These are phyloP conservation scores for Pachycephala philippinensis DNA, from an alignment of 2,113 vertebrate genomes.

Conservation along the genomic window DNA sequence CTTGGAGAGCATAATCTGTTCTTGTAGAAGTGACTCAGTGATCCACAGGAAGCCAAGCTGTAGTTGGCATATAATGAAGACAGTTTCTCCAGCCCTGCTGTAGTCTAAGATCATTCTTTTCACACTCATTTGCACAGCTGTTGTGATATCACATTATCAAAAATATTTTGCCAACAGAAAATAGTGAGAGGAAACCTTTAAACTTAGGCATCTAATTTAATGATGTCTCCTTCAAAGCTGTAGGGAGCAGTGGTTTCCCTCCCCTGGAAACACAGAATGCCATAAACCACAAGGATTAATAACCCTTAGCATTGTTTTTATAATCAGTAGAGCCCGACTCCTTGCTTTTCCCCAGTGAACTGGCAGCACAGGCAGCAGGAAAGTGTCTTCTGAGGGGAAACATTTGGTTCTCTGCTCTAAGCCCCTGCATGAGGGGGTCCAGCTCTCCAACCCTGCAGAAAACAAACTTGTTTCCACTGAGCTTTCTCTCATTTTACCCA, in stretches of 20 bases:
- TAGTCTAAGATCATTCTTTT: neutral
- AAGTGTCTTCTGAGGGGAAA: neutral
- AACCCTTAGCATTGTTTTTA: neutral
- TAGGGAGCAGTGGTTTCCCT: neutral
- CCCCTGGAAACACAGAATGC: neutral
- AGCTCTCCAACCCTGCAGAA: neutral
- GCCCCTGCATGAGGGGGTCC: accelerated
- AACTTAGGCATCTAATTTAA: neutral
- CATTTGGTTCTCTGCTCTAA: neutral
- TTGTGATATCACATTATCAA: neutral
- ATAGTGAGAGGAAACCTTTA: neutral
- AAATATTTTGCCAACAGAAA: neutral
- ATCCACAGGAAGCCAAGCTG: neutral
- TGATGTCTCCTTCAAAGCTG: neutral
- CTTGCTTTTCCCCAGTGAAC: neutral
- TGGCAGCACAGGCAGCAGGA: neutral
- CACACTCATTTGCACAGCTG: neutral
- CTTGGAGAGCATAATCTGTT: neutral
- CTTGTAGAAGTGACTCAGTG: neutral
- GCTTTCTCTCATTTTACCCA: neutral
- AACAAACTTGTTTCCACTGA: neutral
- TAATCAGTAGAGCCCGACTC: neutral
- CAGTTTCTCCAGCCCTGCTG: neutral
- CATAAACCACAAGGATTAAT: neutral
- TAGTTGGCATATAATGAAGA: neutral